Evolutionary conservation across 2,797 vertebrate genomes (phyloP).

Genomic region (Oreochromis grahami): DNA sequence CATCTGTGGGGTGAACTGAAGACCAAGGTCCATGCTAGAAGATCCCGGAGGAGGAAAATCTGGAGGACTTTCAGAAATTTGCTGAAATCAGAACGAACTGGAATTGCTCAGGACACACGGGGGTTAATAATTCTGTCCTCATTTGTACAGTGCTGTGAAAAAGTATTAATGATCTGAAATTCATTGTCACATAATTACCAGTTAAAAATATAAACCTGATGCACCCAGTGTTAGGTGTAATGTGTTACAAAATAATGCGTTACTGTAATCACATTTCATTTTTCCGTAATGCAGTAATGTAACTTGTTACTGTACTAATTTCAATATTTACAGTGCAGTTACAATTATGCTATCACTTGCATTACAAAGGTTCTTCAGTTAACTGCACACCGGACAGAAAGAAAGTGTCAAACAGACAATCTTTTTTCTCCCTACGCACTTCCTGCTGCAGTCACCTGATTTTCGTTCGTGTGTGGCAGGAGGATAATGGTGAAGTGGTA

Average conservation of each 20-base stretch:
- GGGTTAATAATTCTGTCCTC: not conserved
- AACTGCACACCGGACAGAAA: not conserved
- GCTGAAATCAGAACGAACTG: not conserved
- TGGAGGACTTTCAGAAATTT: not conserved
- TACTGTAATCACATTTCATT: not conserved
- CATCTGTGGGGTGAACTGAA: not conserved
- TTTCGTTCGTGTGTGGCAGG: not conserved
- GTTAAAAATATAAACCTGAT: not conserved
- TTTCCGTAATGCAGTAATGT: not conserved
- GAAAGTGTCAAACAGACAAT: not conserved
- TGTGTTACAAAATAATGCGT: not conserved
- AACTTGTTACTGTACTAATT: not conserved
- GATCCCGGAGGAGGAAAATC: not conserved
- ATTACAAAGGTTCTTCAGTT: not conserved
- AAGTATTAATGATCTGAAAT: not conserved
- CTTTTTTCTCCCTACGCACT: not conserved
- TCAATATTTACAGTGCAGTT: not conserved
- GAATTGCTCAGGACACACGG: not conserved
- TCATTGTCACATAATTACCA: not conserved
- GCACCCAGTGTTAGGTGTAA: not conserved
- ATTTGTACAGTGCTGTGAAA: not conserved
- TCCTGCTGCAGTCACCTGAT: not conserved
- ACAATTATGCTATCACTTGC: not conserved
- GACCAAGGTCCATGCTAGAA: not conserved
- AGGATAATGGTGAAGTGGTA: not conserved